Evolutionary conservation across 2,888 invertebrate genomes (phyloP).

Genomic region (Parochlus steinenii): DNA sequence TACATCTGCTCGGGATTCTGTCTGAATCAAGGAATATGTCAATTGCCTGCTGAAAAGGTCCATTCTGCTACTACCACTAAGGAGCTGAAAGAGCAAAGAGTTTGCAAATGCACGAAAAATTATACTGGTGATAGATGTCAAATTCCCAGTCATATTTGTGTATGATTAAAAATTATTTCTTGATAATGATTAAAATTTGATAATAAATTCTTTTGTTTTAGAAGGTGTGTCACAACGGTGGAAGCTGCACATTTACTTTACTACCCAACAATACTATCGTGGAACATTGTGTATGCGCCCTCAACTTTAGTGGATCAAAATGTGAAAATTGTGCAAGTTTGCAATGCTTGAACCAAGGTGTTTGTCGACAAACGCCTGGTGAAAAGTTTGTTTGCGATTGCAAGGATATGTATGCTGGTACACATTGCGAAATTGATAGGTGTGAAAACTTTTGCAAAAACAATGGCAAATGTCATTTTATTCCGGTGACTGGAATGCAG

Average conservation of each 20-base stretch:
- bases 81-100: constrained; percentile 17
- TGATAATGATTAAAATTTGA: neutral
- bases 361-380: constrained; percentile 32
- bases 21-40: constrained; percentile 42
- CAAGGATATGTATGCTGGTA: constrained; percentile 38
- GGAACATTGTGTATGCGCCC: constrained; percentile 34
- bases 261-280: constrained; percentile 20
- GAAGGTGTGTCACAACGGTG: constrained; percentile 41
- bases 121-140: constrained; percentile 52
- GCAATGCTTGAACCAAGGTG: constrained; percentile 43
- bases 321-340: constrained; percentile 41
- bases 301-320: constrained; percentile 34
- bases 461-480: constrained; percentile 32
- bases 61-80: constrained; percentile 15
- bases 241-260: constrained; percentile 30
- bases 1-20: constrained; percentile 54
- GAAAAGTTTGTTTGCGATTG: constrained; percentile 36
- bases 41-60: constrained; percentile 20
- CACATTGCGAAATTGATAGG: constrained; percentile 39
- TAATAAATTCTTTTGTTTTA: constrained; percentile 9
- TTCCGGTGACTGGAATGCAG: constrained; percentile 23
- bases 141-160: constrained; percentile 37
- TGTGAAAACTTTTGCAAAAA: constrained; percentile 41
- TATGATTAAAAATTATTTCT: constrained; percentile 18
- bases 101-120: constrained; percentile 41